These are phyloP conservation scores for Drosophila tanythrix DNA, from an alignment of 2,888 invertebrate genomes.

Conservation along the genomic window DNA sequence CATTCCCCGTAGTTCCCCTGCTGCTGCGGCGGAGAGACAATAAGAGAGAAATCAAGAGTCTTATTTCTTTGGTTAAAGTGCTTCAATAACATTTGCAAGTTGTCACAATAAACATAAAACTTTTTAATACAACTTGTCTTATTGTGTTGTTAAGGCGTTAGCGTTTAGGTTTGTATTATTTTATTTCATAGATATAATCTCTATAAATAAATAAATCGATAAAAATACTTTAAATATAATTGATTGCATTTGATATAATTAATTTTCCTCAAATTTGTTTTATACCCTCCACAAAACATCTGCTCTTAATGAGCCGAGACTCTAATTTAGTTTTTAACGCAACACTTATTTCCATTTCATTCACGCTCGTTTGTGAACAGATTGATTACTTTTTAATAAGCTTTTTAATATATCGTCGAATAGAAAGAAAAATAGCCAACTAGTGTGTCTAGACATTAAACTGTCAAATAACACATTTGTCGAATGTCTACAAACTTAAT, in stretches of 20 bases:
- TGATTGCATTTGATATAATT: neutral
- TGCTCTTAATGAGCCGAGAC: neutral
- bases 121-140: neutral
- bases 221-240: neutral
- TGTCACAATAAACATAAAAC: neutral
- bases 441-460: slow-evolving; percentile 31
- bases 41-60: no score
- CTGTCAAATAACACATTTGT: slow-evolving; percentile 31
- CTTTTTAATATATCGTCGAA: slow-evolving; percentile 47
- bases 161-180: neutral
- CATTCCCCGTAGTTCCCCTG: neutral
- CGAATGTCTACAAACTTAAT: slow-evolving; percentile 38
- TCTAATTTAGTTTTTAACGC: slow-evolving; percentile 10
- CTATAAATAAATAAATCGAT: neutral
- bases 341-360: neutral
- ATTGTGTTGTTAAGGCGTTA: neutral
- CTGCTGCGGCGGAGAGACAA: neutral
- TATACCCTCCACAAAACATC: neutral
- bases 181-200: neutral
- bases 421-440: slow-evolving; percentile 34
- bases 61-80: neutral
- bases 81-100: neutral
- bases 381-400: slow-evolving; percentile 55
- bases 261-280: neutral
- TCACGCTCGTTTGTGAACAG: slow-evolving; percentile 46